These are phyloP conservation scores for Anolis sagrei DNA, from an alignment of 2,113 vertebrate genomes.

Conservation along the genomic window DNA sequence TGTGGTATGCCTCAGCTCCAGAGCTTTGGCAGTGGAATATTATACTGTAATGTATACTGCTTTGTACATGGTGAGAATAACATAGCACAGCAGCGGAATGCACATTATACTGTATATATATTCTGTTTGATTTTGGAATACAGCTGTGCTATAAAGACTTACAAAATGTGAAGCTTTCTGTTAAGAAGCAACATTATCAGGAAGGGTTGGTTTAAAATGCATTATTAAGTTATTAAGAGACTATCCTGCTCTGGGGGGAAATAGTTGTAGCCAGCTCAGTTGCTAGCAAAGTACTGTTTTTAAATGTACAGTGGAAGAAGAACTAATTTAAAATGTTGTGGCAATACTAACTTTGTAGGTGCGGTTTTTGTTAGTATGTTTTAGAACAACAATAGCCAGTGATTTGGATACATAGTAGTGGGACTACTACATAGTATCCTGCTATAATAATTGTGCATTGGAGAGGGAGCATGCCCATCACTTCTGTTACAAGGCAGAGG, in stretches of 20 bases:
- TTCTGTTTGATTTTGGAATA: constrained; percentile 82
- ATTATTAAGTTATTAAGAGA: constrained; percentile 70
- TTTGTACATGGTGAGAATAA: constrained; percentile 78
- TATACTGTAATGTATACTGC: constrained; percentile 77
- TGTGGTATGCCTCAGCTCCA: constrained; percentile 65
- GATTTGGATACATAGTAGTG: not conserved
- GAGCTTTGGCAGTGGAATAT: constrained; percentile 75
- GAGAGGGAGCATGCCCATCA: too few relatives aligned
- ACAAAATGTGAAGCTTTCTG: constrained; percentile 82
- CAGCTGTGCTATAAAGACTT: constrained; percentile 83
- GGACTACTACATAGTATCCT: accelerated
- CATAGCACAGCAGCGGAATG: constrained; percentile 77
- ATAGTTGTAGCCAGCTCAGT: constrained; percentile 66
- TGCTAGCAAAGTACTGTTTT: constrained; percentile 42
- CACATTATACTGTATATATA: constrained; percentile 81
- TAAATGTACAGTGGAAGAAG: constrained; percentile 45
- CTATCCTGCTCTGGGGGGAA: constrained; percentile 46
- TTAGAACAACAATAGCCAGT: constrained; percentile 29
- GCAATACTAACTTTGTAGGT: constrained; percentile 40
- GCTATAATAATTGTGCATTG: not conserved
- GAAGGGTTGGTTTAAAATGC: constrained; percentile 78
- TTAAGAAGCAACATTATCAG: constrained; percentile 78
- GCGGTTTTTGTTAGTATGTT: not conserved
- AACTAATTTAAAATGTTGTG: constrained; percentile 37
- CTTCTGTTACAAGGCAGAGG: not conserved